Percentiles rank a stretch among this genome's conserved stretches.
phyloP scores from a whole-genome alignment of 1,140 invertebrate genomes.

The Drosophila lacertosa region DNA sequence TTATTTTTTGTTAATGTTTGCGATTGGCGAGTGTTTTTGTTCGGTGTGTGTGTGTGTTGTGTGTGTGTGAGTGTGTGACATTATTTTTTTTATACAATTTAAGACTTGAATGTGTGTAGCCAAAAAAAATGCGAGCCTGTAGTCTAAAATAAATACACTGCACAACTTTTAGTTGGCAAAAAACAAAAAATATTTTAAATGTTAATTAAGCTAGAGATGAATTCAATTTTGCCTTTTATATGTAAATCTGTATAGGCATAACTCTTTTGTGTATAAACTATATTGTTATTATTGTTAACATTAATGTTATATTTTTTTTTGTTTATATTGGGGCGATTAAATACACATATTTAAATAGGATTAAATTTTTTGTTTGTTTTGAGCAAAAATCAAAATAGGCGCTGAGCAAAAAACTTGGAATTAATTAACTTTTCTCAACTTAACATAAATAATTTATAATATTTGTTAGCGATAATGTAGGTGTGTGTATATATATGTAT shows the following conservation, averaged over 20 bases:
- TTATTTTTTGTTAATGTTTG: slow-evolving; percentile 33
- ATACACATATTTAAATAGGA: slow-evolving; percentile 59
- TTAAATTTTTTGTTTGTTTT: slow-evolving; percentile 6
- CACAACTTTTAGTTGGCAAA: slow-evolving; percentile 37
- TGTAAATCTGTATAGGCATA: slow-evolving; percentile 1
- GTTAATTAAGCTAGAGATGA: slow-evolving; percentile 38
- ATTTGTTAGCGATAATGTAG: too few species aligned
- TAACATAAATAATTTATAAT: slow-evolving; percentile 76
- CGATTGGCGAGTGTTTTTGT: slow-evolving; percentile 12
- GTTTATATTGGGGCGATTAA: slow-evolving; percentile 39
- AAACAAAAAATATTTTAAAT: slow-evolving; percentile 22
- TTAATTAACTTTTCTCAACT: slow-evolving; percentile 71
- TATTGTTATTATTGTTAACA: slow-evolving; percentile 47
- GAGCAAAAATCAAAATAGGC: slow-evolving; percentile 35
- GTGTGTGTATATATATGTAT: slow-evolving; percentile 38
- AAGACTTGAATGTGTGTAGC: slow-evolving; percentile 11
- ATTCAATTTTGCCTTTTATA: slow-evolving; percentile 49
- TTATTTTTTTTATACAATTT: slow-evolving; percentile 26
- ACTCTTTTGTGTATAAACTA: slow-evolving; percentile 20
- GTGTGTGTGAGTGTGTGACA: slow-evolving; percentile 17
- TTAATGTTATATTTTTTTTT: slow-evolving; percentile 57
- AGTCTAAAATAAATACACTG: slow-evolving; percentile 41
- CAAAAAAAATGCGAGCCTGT: slow-evolving; percentile 5
- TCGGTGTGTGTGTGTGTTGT: slow-evolving; percentile 20
- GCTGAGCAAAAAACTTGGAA: slow-evolving; percentile 35